These are phyloP conservation scores for Lepidothrix coronata DNA, from an alignment of 2,113 vertebrate species.

Conservation along the genomic window DNA sequence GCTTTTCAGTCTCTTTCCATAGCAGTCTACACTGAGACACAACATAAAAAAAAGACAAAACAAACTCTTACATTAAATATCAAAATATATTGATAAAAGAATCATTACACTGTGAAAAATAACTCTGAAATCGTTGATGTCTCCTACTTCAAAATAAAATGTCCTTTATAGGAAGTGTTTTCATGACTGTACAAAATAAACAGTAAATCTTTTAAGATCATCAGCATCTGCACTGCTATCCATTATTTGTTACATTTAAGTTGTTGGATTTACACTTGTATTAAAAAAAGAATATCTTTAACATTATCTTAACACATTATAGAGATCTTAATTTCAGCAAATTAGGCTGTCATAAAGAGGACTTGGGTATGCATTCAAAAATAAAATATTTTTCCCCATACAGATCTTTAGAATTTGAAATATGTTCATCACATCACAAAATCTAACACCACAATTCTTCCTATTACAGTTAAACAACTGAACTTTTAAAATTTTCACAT, in stretches of 20 bases:
- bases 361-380: background rate
- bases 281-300: conserved; percentile 36
- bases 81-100: background rate
- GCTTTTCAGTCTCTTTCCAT: background rate
- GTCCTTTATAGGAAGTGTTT: background rate
- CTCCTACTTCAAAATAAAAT: conserved; percentile 44
- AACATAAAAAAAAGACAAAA: background rate
- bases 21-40: background rate
- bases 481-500: background rate
- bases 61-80: background rate
- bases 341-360: background rate
- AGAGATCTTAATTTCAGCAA: conserved; percentile 5
- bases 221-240: conserved; percentile 4
- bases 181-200: conserved; percentile 34
- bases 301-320: background rate
- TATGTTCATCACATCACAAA: background rate
- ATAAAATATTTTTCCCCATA: background rate
- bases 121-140: background rate
- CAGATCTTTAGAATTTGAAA: background rate
- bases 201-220: conserved; percentile 20
- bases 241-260: conserved; percentile 19
- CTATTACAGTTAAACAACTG: background rate
- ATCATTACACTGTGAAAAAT: background rate
- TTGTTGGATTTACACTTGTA: background rate
- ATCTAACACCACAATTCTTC: background rate